Evolutionary conservation across 1,140 invertebrate genomes (phyloP), one percentile per base, ranked within the genome.

Genomic region (Wasmannia auropunctata): DNA sequence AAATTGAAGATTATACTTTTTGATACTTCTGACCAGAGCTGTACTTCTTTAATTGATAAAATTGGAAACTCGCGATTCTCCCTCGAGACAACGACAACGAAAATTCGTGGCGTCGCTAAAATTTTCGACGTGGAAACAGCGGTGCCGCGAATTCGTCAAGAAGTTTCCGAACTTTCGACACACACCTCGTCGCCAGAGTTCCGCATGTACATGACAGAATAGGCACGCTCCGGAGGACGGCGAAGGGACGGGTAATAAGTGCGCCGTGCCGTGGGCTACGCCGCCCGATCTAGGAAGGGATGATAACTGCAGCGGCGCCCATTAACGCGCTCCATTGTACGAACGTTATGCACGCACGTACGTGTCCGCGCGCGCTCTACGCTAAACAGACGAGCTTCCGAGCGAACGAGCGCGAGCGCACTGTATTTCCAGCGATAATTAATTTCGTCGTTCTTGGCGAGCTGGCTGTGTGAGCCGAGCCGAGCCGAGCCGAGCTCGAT

Each of bases 361-460:
- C 79, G 79, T 83, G 79, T 83, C 79, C 43, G n/a, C n/a, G n/a
- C 79, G 76, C 40, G 76, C 76, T 79, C 51, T 43, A 43, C 79
- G 79, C 67, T 83, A 74, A 83, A 83, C 79, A 83, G 67, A 40
- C 40, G 76, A 65, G 58, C 51, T 56, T 25, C 31, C 40, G 75
- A 77, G 58, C 43, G 77, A 80, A 43, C 62, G 62, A 54, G 76
- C 76, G 25, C 60, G 60, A 7, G 76, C 43, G 37, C 79, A 74
- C 67, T 83, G 67, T 83, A 83, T 83, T 83, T 83, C 67, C 65
- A 83, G n/a, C 79, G 79, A 83, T 83, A 83, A 83, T 83, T 83
- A 83, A 83, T 83, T 83, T 83, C 79, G 54, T 28, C 79, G 51
- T 83, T 83, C 79, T 74, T 72, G 79, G 67, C 63, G 77, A 19